Percentiles rank a stretch among this genome's conserved stretches.
phyloP scores from a whole-genome alignment of 92 coral and sea anemone genomes.

The Galaxea fascicularis region DNA sequence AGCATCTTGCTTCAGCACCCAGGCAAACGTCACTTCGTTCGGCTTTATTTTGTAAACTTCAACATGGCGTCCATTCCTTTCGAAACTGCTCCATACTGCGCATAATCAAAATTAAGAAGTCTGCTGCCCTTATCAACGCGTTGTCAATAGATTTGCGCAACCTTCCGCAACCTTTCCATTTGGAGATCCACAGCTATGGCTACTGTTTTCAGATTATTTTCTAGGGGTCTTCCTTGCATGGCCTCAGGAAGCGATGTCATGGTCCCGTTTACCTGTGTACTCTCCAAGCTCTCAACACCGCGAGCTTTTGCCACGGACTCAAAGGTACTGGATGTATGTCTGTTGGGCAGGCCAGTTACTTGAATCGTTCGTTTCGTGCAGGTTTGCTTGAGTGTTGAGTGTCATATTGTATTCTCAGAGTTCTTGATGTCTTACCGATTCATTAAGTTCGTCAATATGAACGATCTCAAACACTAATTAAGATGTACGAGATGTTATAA shows the following conservation, averaged over 20 bases:
- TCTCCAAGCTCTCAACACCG: background rate
- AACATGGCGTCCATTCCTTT: constrained; percentile 58
- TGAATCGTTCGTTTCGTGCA: background rate
- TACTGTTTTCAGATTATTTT: constrained; percentile 18
- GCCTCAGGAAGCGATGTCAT: constrained; percentile 6
- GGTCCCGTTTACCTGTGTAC: background rate
- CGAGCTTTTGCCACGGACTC: constrained; percentile 31
- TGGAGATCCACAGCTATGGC: constrained; percentile 5
- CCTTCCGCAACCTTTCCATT: background rate
- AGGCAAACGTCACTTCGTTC: background rate
- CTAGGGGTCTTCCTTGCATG: background rate
- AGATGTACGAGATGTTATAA: too few species aligned
- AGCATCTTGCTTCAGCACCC: constrained; percentile 74
- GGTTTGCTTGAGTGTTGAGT: background rate
- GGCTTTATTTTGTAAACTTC: background rate
- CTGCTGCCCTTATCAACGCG: constrained; percentile 72
- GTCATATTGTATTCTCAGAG: too few species aligned
- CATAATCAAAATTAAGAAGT: constrained; percentile 49
- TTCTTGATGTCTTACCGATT: too few species aligned
- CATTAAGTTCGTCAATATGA: too few species aligned
- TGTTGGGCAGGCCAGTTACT: background rate
- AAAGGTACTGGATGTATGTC: background rate
- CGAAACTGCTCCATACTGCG: constrained; percentile 32
- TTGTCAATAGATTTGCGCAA: background rate
- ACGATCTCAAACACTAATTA: too few species aligned